Evolutionary conservation across 1,140 invertebrate genomes (phyloP), one percentile per base, ranked within the genome.

Genomic region (Drosophila teissieri): DNA sequence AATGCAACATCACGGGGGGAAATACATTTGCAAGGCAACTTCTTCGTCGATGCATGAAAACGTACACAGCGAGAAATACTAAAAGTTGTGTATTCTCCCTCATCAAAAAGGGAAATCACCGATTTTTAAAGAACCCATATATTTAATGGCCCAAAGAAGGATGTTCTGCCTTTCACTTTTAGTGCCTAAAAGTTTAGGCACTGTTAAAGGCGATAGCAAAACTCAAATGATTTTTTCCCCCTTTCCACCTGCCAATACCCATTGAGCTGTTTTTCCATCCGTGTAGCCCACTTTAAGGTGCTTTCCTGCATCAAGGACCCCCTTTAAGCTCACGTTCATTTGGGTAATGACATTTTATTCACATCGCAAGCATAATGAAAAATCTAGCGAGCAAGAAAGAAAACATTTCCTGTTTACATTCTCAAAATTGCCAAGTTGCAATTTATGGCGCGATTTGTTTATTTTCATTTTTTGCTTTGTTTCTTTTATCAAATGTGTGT

Each of bases 361-460:
- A 62, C 53, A 63, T 52, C 34, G 42, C 49, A 7, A 57, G 12
- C 22, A 39, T 37, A 46, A 55, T 53, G 45, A 54, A 74, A 81
- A 65, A 63, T 49, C 36, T 42, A 77, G 56, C 75, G 52, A 54
- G 62, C 55, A 68, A 54, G 40, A 61, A 76, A 63, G 60, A 85
- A 85, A 88, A 88, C 74, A 88, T 85, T 88, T 85, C 82, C 83
- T 85, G 83, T 85, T 85, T 85, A 88, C 83, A 75, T 85, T 88
- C 62, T 63, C 61, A 70, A 82, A 86, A 88, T 88, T 68, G 64
- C 78, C 80, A 67, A 81, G 78, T 86, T 86, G 78, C 78, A 86
- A 85, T 88, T 88, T 85, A 85, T 85, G 83, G 78, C 64, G 64
- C 73, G 68, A 72, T 73, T 86, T 78, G 81, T 63, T 78, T 78